Evolutionary conservation across 2,888 invertebrate species (phyloP).

Genomic region (Chrysotoxum bicinctum): DNA sequence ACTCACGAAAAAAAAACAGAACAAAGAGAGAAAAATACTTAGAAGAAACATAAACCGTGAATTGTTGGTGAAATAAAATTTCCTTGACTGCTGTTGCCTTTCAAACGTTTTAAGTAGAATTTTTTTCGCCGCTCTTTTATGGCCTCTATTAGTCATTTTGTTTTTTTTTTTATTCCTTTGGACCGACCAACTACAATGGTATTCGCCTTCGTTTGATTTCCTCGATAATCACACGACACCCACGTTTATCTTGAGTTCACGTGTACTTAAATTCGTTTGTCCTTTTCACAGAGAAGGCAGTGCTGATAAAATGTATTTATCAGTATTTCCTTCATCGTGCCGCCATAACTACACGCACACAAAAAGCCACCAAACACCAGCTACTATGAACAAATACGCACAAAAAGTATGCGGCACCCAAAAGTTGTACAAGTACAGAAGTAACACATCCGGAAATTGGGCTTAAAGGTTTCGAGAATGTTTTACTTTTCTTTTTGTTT

Average conservation of each 20-base stretch:
- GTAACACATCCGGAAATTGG: conserved; percentile 52
- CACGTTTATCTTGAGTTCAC: conserved; percentile 63
- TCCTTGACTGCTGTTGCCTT: conserved; percentile 28
- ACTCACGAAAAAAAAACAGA: conserved; percentile 30
- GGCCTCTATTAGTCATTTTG: conserved; percentile 52
- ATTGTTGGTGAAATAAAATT: conserved; percentile 58
- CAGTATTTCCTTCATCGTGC: conserved; percentile 50
- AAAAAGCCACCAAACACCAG: conserved; percentile 29
- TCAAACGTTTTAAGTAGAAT: conserved; percentile 42
- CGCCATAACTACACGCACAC: conserved; percentile 52
- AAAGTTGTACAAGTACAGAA: conserved; percentile 15
- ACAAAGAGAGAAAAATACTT: neutral
- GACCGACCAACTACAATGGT: conserved; percentile 47
- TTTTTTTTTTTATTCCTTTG: conserved; percentile 18
- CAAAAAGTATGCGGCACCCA: conserved; percentile 26
- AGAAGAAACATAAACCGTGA: conserved; percentile 21
- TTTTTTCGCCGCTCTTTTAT: conserved; percentile 38
- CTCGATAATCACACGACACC: conserved; percentile 50
- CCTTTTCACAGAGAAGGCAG: conserved; percentile 24
- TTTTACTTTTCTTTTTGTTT: conserved; percentile 20
- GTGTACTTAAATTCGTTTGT: conserved; percentile 50
- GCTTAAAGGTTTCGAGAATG: conserved; percentile 42
- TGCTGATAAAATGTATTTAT: conserved; percentile 52
- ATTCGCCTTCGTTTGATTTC: conserved; percentile 48
- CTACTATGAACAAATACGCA: neutral